Base-by-base conservation (phyloP, 2,113 vertebrate genomes). In the Xiphorhynchus elegans region DNA sequence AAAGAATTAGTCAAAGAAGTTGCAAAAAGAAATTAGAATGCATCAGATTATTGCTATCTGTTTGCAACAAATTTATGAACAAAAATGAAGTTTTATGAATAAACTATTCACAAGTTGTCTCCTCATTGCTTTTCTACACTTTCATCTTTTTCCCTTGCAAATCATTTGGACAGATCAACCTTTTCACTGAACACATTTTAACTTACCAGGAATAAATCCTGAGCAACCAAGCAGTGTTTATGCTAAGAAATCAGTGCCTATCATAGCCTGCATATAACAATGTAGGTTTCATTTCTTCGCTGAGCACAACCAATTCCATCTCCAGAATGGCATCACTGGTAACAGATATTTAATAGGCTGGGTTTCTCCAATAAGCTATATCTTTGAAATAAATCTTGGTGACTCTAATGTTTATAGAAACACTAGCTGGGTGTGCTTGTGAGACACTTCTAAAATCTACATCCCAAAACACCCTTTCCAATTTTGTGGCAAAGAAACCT, bases 71-170 rank as follows among this genome's bases (percentile, higher is more conserved):
- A 91, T 86, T 89, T 79, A 75, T 59, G 67, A 89, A 80, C 46
- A 52, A 89, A 94, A 70, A 81, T n/a, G 18, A 85, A 87, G 44
- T 63, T 89, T 84, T 64, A 60, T 74, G 62, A 96, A 95, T 89
- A 91, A 94, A 85, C 93, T 80, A 90, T 83, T 96, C 89, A 70
- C n/a, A 70, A 84, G 74, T 90, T 69, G 44, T 81, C 50, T 90
- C 58, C 50, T 93, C 58, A 73, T 94, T 90, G 67, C 31, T 63
- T 93, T 84, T 4, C 13, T n/a, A 68, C 26, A 16, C 80, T 93
- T 92, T 72, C 35, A 63, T 69, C 80, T 78, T 40, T 66, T 82
- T 81, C 68, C 66, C 60, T 62, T 84, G 19, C 68, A 94, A 95
- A 94, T 59, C 88, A 50, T 84, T 93, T 91, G 42, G 85, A 79